A percentile compares a stretch with the other conserved stretches of the same genome.
Evolutionary conservation across 2,797 vertebrate species (phyloP).

Genomic region (Crenichthys baileyi): DNA sequence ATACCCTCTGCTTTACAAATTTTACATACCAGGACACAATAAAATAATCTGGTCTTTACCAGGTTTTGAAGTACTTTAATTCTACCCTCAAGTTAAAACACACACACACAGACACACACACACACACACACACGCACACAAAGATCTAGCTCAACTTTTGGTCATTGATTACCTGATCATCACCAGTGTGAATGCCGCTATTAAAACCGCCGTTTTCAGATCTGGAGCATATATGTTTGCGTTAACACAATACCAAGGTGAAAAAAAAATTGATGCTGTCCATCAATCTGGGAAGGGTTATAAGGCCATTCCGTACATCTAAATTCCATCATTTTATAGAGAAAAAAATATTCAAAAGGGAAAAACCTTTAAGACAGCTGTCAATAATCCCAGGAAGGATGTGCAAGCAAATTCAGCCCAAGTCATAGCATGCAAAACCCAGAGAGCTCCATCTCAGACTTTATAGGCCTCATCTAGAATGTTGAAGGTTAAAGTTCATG

Average conservation of each 20-base stretch:
- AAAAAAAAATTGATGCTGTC: not conserved
- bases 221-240: not conserved
- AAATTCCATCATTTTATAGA: no score
- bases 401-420: not conserved
- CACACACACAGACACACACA: not conserved
- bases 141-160: no score
- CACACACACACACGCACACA: no score
- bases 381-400: not conserved
- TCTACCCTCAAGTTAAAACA: not conserved
- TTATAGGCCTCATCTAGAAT: not conserved
- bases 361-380: not conserved
- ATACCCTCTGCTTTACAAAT: no score
- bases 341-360: not conserved
- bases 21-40: not conserved
- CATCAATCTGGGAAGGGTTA: not conserved
- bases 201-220: not conserved
- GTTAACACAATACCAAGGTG: not conserved
- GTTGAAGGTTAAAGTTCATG: not conserved
- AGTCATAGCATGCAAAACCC: no score
- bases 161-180: not conserved
- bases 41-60: not conserved
- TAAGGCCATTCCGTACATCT: not conserved
- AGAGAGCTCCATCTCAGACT: not conserved
- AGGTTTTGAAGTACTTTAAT: not conserved
- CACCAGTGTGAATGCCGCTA: not conserved